Evolutionary conservation across 2,797 vertebrate genomes (phyloP).

Genomic region (Alfaro cultratus): DNA sequence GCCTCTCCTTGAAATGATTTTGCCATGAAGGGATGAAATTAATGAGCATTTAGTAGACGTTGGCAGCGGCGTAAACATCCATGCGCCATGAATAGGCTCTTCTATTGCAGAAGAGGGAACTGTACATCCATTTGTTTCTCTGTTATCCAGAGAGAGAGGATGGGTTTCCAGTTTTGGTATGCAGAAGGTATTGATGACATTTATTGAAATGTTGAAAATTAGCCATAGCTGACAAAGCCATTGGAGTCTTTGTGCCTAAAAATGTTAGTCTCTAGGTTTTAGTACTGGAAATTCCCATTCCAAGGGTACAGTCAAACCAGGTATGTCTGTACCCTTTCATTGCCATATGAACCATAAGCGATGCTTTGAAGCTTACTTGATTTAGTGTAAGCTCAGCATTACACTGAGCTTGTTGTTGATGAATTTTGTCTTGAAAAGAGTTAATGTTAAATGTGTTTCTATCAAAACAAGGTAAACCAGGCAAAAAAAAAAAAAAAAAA

Average conservation of each 20-base stretch:
- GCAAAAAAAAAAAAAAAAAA: constrained; percentile 64
- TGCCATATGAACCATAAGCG: background rate
- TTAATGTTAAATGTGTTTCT: constrained; percentile 64
- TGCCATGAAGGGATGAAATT: constrained; percentile 96
- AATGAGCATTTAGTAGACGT: constrained; percentile 96
- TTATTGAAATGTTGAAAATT: constrained; percentile 66
- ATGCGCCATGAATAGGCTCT: constrained; percentile 84
- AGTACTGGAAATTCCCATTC: constrained; percentile 35
- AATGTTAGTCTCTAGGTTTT: constrained; percentile 34
- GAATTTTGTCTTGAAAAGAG: constrained; percentile 35
- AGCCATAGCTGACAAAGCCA: constrained; percentile 52
- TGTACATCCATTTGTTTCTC: constrained; percentile 62
- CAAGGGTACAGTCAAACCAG: background rate
- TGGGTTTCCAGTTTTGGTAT: constrained; percentile 40
- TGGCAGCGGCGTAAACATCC: constrained; percentile 95
- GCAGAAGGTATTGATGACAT: constrained; percentile 54
- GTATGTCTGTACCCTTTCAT: constrained; percentile 11
- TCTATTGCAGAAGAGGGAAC: constrained; percentile 75
- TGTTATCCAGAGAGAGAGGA: constrained; percentile 48
- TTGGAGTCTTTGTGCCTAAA: constrained; percentile 49
- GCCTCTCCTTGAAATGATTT: constrained; percentile 93
- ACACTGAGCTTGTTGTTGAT: constrained; percentile 39
- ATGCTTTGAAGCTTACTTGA: background rate
- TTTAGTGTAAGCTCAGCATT: constrained; percentile 12
- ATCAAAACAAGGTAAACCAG: constrained; percentile 52